phyloP scores from a whole-genome alignment of 1,140 invertebrate genomes.

The Diorhabda carinulata region DNA sequence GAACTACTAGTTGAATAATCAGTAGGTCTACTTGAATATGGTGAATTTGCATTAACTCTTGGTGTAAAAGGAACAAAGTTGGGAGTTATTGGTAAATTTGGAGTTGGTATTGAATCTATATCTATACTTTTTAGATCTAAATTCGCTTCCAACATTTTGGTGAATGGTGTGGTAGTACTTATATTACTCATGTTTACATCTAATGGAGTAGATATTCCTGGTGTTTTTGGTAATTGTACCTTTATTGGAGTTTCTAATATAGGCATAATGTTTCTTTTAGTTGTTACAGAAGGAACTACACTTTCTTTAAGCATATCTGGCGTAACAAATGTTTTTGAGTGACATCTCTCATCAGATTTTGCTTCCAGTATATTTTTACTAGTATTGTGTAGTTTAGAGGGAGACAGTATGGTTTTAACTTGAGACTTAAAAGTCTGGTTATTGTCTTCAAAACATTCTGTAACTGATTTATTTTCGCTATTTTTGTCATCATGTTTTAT shows the following conservation, averaged over 20 bases:
- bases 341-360: not conserved
- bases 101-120: slow-evolving; percentile 36
- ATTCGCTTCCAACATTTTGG: slow-evolving; percentile 40
- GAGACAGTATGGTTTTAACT: not conserved
- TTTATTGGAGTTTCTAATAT: slow-evolving; percentile 41
- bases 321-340: slow-evolving; percentile 4
- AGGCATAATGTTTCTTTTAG: slow-evolving; percentile 26
- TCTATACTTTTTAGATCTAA: slow-evolving; percentile 25
- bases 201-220: slow-evolving; percentile 20
- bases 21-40: slow-evolving; percentile 30
- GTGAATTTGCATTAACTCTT: slow-evolving; percentile 9
- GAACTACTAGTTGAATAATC: slow-evolving; percentile 41
- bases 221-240: slow-evolving; percentile 31
- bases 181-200: slow-evolving; percentile 12
- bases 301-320: slow-evolving; percentile 15
- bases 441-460: not conserved
- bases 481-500: not conserved
- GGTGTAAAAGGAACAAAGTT: slow-evolving; percentile 32
- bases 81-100: slow-evolving; percentile 42
- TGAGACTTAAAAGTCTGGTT: not conserved
- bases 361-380: slow-evolving; percentile 7
- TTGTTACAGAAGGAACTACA: slow-evolving; percentile 6
- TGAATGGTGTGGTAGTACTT: slow-evolving; percentile 37
- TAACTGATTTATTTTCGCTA: not conserved
- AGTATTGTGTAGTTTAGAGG: slow-evolving; percentile 2